Base-by-base conservation (phyloP, 2,888 invertebrate genomes). In the Pristionchus entomophagus region DNA sequence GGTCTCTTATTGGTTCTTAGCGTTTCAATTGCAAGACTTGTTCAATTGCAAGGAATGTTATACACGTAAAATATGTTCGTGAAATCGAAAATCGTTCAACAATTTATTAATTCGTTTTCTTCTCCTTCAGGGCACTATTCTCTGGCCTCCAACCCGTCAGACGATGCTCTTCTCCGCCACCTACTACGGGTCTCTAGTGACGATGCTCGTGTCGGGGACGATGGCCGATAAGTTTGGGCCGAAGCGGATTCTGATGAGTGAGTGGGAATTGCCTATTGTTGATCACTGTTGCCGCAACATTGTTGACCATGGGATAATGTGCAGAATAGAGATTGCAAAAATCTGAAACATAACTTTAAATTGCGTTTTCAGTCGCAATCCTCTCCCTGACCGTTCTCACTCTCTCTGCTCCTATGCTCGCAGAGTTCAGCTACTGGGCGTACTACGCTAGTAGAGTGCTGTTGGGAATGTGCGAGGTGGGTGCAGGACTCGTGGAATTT, bases 161-260 rank as follows among this genome's bases (percentile, higher is more conserved):
- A 26, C 83, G 26, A 56, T 83, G 35, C 62, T 83, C 38, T 83
- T 83, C 62, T 59, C 83, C 1, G 56, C 83, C 10, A 83, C 38
- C 41, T 83, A 83, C 83, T 83, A 62, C 62, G 62, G 83, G 12
- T 35, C 32, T 0, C 45, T 62, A 4, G 83, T 19, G 0, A 83
- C 83, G 35, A 51, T 83, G 41, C 62, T 83, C 45, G 35, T 59
- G 4, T 83, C 83, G 0, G 83, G 83, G 12, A 32, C 51, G 19
- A 19, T 83, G 8, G 83, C 83, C 0, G 83, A 83, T 26, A 83
- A 83, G 22, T 62, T 83, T n/a, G 83, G 83, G 5, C 83, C 83
- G 26, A 83, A 83, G 41, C 19, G 62, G n/a, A 35, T 83, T 17
- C 26, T 83, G 10, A 41, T 32, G 22, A 10, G 83, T 83, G 19